Base-by-base conservation (phyloP, 2,888 invertebrate species). In the Rhingia campestris region DNA sequence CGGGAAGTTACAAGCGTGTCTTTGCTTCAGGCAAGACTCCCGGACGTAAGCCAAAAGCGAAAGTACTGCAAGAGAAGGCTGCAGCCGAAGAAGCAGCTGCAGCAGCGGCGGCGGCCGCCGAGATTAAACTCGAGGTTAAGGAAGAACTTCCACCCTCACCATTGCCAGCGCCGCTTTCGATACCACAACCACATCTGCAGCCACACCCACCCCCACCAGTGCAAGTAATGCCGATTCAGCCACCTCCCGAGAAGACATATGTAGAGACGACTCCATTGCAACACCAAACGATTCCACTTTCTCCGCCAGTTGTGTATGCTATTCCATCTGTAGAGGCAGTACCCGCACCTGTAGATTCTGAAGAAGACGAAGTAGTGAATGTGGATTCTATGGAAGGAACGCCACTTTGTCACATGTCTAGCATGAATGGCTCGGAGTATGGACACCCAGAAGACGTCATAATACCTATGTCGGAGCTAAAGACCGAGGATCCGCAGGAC, bases 11-110 rank as follows among this genome's bases (percentile, higher is more conserved):
- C 58, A 90, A 90, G 61, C 87, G 87, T 6, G 74, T 87, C 0
- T 86, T 87, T 70, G 86, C 87, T 0, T 66, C 86, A 0, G 87
- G 88, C 10, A 88, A 88, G 58, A 81, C 87, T 14, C 88, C 90
- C 0, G 90, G 91, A 3, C 88, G 90, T 3, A 91, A 90, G 53
- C 89, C 90, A 2, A 90, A 90, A 66, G 86, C 87, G 33, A 89
- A 82, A 49, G 22, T 72, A 9, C 49, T 54, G 5, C 80, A 66
- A 51, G 77, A 77, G n/a, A 79, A 72, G 6, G 33, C 41, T 3
- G 75, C 77, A 39, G 61, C 63, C 10, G 32, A 70, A n/a, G 4
- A 45, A 4, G 9, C 56, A 3, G 7, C 39, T 6, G 39, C 35
- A 54, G 63, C 53, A n/a, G 22, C 76, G 0, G 5, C 61, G 5